Percentiles rank a stretch among this genome's conserved stretches.
phyloP scores from a whole-genome alignment of 1,140 invertebrate genomes.

The Zaprionus vittiger region DNA sequence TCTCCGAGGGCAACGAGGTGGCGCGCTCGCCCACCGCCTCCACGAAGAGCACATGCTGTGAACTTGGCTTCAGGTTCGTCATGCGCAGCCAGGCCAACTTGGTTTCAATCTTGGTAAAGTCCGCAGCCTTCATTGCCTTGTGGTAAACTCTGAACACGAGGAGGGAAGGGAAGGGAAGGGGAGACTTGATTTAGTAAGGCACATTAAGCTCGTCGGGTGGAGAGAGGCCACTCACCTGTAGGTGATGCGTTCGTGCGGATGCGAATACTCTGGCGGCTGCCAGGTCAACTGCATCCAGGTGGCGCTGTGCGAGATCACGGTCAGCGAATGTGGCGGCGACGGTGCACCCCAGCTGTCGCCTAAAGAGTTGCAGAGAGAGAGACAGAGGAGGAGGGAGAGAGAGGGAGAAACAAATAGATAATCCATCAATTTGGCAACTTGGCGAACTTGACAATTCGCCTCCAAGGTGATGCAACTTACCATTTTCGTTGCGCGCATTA shows the following conservation, averaged over 20 bases:
- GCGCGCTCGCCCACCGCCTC: constrained; percentile 89
- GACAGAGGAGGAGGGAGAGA: constrained; percentile 22
- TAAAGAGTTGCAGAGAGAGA: constrained; percentile 19
- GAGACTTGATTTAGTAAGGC: background rate
- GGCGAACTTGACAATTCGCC: constrained; percentile 9
- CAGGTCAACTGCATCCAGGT: constrained; percentile 91
- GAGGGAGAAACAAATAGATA: constrained; percentile 17
- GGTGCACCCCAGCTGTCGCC: constrained; percentile 87
- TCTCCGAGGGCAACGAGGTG: constrained; percentile 90
- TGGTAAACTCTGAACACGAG: constrained; percentile 86
- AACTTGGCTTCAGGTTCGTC: constrained; percentile 89
- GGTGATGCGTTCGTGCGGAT: constrained; percentile 89
- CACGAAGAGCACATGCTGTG: constrained; percentile 91
- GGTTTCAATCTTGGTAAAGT: constrained; percentile 87
- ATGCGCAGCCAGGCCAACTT: constrained; percentile 89
- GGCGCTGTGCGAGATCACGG: constrained; percentile 90
- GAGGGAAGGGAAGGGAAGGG: background rate
- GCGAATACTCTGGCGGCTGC: constrained; percentile 92
- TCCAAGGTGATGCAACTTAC: constrained; percentile 55
- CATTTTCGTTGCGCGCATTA: constrained; percentile 59
- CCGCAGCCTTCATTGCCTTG: constrained; percentile 87
- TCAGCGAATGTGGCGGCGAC: constrained; percentile 91
- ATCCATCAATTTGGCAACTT: constrained; percentile 13
- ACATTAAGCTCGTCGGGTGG: background rate
- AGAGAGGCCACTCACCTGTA: constrained; percentile 87